A percentile compares a stretch with the other conserved stretches of the same genome.
phyloP scores from a whole-genome alignment of 2,113 vertebrate species.

The Serilophus lunatus region DNA sequence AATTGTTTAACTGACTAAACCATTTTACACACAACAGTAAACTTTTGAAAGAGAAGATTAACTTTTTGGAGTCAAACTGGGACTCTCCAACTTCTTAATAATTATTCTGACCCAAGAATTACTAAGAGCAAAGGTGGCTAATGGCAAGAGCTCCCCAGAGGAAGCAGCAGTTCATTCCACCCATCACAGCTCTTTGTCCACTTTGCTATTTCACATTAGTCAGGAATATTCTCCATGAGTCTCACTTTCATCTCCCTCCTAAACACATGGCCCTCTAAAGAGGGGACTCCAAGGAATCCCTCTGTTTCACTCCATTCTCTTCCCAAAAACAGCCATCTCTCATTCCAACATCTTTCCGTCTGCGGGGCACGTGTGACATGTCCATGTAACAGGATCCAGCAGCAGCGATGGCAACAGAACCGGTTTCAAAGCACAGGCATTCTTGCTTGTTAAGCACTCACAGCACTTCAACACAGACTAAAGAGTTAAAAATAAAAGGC shows the following conservation, averaged over 20 bases:
- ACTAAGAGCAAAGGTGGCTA: neutral
- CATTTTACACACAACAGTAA: neutral
- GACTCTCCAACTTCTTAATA: neutral
- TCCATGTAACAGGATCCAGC: neutral
- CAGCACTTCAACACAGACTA: neutral
- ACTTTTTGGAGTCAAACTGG: neutral
- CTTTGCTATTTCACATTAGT: neutral
- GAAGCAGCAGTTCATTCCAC: neutral
- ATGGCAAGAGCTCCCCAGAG: neutral
- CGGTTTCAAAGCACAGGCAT: neutral
- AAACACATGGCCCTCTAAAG: neutral
- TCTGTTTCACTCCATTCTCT: neutral
- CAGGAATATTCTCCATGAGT: neutral
- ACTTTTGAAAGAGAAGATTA: neutral
- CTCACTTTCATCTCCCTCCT: neutral
- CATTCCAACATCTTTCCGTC: neutral
- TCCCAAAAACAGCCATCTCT: neutral
- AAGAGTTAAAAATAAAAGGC: neutral
- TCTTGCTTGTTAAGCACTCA: neutral
- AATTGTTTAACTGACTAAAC: neutral
- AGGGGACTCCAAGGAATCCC: neutral
- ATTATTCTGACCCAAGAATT: neutral
- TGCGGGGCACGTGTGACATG: accelerated
- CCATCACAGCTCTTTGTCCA: neutral
- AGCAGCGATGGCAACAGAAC: neutral